phyloP scores from a whole-genome alignment of 2,888 invertebrate species.

The Drosophila bunnanda region DNA sequence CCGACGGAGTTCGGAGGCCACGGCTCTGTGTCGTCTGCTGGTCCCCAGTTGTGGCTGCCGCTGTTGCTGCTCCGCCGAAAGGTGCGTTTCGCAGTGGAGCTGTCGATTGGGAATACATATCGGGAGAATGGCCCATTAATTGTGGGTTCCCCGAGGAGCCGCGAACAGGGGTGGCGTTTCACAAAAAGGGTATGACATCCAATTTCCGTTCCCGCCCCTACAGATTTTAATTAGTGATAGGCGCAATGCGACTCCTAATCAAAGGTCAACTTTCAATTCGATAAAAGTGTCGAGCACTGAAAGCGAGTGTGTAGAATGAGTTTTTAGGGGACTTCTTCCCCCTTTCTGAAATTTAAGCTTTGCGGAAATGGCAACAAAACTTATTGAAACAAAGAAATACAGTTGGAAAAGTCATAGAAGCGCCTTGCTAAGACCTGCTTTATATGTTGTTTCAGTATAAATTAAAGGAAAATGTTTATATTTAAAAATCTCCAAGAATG shows the following conservation, averaged over 20 bases:
- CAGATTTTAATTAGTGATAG: constrained; percentile 68
- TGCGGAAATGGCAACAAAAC: neutral
- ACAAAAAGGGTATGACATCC: constrained; percentile 43
- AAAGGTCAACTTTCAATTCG: constrained; percentile 47
- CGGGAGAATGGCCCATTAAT: constrained; percentile 43
- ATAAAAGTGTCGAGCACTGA: constrained; percentile 17
- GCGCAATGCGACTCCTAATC: constrained; percentile 29
- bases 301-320: neutral
- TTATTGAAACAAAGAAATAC: neutral
- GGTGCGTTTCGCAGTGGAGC: constrained; percentile 54
- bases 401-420: too few species aligned
- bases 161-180: constrained; percentile 20
- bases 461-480: neutral
- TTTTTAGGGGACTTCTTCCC: neutral
- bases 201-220: constrained; percentile 66
- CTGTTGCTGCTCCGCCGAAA: constrained; percentile 32
- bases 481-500: neutral
- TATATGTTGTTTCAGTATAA: neutral
- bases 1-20: constrained; percentile 27
- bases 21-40: constrained; percentile 14
- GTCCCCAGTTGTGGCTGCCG: constrained; percentile 2
- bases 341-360: neutral
- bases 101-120: constrained; percentile 37
- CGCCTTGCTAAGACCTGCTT: neutral
- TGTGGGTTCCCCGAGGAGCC: constrained; percentile 44